phyloP scores from a whole-genome alignment of 2,113 vertebrate genomes.

The Zeus faber region DNA sequence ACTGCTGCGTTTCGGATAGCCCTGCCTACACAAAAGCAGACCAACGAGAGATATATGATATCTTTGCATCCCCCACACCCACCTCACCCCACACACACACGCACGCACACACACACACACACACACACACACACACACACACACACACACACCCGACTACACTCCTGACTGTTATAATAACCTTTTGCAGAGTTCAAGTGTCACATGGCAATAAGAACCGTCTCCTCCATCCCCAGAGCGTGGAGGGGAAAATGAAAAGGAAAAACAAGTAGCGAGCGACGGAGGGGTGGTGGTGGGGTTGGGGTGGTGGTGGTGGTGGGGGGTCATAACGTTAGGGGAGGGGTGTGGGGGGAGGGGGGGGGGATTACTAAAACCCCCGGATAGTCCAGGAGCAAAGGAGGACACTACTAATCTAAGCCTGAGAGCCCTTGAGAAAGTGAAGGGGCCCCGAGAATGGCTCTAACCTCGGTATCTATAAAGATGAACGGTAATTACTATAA shows the following conservation, averaged over 20 bases:
- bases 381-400: conserved; percentile 46
- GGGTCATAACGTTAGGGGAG: conserved; percentile 67
- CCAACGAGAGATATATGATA: conserved; percentile 67
- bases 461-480: conserved; percentile 24
- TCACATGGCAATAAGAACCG: conserved; percentile 73
- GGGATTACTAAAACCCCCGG: conserved; percentile 43
- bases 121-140: too few relatives aligned
- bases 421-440: conserved; percentile 61
- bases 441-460: conserved; percentile 31
- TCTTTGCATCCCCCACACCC: conserved; percentile 35
- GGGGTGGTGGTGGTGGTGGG: conserved; percentile 55
- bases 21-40: conserved; percentile 61
- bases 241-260: conserved; percentile 72
- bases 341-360: too few relatives aligned
- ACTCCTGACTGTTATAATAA: conserved; percentile 72
- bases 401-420: conserved; percentile 65
- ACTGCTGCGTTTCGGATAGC: conserved; percentile 64
- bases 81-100: neutral
- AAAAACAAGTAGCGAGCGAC: conserved; percentile 70
- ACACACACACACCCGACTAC: neutral
- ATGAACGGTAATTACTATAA: conserved; percentile 38
- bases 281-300: conserved; percentile 53
- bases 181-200: conserved; percentile 78
- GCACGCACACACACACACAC: neutral
- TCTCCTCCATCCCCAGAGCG: conserved; percentile 64